These are phyloP conservation scores for Ditylenchus dipsaci DNA, from an alignment of 1,140 invertebrate genomes.

Conservation along the genomic window DNA sequence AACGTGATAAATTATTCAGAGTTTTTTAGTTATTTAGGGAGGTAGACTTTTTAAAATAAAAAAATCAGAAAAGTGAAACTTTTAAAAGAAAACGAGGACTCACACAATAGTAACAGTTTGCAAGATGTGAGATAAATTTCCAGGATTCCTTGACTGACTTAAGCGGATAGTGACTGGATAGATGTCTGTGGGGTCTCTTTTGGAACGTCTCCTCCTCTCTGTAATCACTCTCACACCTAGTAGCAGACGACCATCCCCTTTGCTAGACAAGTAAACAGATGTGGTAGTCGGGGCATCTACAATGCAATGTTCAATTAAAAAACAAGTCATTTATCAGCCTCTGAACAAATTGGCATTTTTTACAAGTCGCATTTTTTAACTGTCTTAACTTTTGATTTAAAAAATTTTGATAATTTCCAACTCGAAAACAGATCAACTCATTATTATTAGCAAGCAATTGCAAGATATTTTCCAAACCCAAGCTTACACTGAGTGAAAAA, in stretches of 20 bases:
- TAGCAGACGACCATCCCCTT: conserved; percentile 23
- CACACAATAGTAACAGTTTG: conserved; percentile 40
- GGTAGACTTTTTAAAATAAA: too few species aligned
- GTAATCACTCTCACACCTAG: conserved; percentile 42
- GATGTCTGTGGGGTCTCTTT: conserved; percentile 36
- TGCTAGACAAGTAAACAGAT: conserved; percentile 11
- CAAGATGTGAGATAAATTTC: conserved; percentile 10
- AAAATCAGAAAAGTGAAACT: too few species aligned
- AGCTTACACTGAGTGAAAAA: conserved; percentile 18
- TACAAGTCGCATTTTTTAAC: too few species aligned
- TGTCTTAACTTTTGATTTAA: too few species aligned
- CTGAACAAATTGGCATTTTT: too few species aligned
- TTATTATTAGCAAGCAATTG: too few species aligned
- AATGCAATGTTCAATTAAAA: too few species aligned
- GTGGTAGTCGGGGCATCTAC: conserved; percentile 21
- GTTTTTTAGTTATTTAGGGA: too few species aligned
- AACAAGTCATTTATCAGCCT: too few species aligned
- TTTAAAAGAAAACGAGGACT: conserved; percentile 6
- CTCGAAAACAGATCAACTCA: too few species aligned
- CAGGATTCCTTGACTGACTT: conserved; percentile 23
- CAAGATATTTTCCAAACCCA: too few species aligned
- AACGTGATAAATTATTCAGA: background rate
- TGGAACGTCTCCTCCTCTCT: conserved; percentile 28
- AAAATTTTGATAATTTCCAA: too few species aligned
- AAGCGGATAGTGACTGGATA: conserved; percentile 38